Evolutionary conservation across 2,888 invertebrate genomes (phyloP).

Genomic region (Linhomoeus sp.): DNA sequence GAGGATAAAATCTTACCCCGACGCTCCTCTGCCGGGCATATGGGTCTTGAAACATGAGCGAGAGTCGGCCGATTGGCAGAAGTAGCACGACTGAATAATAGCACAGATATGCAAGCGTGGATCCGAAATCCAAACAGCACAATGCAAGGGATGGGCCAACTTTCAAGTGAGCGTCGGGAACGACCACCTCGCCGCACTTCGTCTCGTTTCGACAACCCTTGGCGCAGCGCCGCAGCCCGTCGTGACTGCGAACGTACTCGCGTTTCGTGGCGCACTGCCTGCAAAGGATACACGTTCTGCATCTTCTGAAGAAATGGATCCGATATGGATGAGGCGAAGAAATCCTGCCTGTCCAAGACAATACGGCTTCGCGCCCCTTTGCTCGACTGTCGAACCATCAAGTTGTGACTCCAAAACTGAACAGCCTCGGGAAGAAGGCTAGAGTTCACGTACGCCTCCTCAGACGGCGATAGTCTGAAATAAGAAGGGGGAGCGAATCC

Average conservation of each 20-base stretch:
- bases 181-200: conserved; percentile 83
- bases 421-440: conserved; percentile 12
- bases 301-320: too few relatives aligned
- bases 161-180: conserved; percentile 78
- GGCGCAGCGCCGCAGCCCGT: conserved; percentile 41
- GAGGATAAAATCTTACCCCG: conserved; percentile 86
- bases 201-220: conserved; percentile 37
- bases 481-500: too few relatives aligned
- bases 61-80: neutral
- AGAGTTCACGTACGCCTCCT: neutral
- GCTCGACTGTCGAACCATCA: conserved; percentile 9
- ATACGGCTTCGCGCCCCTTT: too few relatives aligned
- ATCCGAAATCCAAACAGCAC: neutral
- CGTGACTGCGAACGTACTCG: conserved; percentile 77
- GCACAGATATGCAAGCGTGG: neutral
- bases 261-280: conserved; percentile 89
- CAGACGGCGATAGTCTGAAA: neutral
- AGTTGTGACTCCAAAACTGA: conserved; percentile 14
- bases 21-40: conserved; percentile 6
- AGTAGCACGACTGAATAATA: neutral
- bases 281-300: conserved; percentile 20
- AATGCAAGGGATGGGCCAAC: conserved; percentile 57
- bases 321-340: too few relatives aligned
- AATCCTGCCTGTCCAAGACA: too few relatives aligned
- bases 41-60: neutral